These are phyloP conservation scores for Perodicticus potto DNA, from an alignment of 2,797 vertebrate species.

Conservation along the genomic window DNA sequence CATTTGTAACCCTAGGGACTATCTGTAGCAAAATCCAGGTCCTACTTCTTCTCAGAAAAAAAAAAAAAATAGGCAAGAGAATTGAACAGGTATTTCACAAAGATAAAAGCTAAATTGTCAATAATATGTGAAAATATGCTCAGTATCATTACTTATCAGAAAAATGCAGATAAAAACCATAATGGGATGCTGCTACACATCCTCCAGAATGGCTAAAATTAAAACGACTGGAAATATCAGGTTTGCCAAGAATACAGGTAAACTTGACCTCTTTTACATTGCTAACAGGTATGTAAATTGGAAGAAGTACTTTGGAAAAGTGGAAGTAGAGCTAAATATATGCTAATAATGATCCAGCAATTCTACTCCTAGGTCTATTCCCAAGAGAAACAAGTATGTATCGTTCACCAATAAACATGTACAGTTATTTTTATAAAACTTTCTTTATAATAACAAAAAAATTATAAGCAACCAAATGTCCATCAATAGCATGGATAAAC, in stretches of 20 bases:
- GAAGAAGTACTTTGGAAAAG: neutral
- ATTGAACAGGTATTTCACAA: neutral
- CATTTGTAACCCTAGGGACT: too few species aligned
- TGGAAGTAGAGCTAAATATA: neutral
- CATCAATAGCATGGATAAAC: neutral
- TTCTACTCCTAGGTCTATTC: neutral
- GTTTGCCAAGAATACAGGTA: neutral
- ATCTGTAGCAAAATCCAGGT: neutral
- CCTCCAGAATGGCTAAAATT: neutral
- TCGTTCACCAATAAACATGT: neutral
- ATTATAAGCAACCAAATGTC: neutral
- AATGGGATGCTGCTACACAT: neutral
- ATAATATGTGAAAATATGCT: neutral
- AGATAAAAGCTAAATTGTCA: neutral
- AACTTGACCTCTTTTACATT: neutral
- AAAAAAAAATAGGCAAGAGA: neutral
- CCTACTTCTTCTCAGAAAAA: neutral
- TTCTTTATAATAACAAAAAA: neutral
- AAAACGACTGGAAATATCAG: too few species aligned
- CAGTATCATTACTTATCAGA: neutral
- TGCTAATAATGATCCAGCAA: neutral
- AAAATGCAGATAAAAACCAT: neutral
- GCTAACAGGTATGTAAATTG: neutral
- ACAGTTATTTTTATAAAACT: neutral
- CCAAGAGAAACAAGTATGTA: neutral